phyloP scores from a whole-genome alignment of 2,113 vertebrate species.

The Pteruthius melanotis region DNA sequence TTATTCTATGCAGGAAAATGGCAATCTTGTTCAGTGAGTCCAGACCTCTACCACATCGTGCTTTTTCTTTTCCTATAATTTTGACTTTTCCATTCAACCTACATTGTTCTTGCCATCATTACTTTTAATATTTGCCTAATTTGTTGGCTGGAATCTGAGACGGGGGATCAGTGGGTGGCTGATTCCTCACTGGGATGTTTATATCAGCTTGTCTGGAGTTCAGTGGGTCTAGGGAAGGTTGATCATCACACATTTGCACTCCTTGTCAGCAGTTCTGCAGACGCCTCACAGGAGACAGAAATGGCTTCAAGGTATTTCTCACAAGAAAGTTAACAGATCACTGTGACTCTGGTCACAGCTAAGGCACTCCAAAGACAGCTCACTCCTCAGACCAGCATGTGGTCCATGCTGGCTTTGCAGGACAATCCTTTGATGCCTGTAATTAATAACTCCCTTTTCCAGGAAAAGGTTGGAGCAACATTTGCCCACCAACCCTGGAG shows the following conservation, averaged over 20 bases:
- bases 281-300: neutral
- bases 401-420: neutral
- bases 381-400: neutral
- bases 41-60: neutral
- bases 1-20: neutral
- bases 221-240: neutral
- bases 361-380: rapidly evolving
- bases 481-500: neutral
- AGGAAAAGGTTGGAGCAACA: neutral
- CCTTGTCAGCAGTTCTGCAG: neutral
- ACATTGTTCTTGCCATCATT: neutral
- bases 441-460: neutral
- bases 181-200: neutral
- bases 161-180: neutral
- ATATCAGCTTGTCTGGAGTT: neutral
- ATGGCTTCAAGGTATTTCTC: neutral
- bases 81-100: neutral
- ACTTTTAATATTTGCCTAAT: neutral
- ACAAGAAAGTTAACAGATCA: neutral
- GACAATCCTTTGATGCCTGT: neutral
- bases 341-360: neutral
- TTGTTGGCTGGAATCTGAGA: neutral
- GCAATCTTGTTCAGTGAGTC: neutral
- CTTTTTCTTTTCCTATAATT: neutral
- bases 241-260: neutral